Evolutionary conservation across 2,888 invertebrate species (phyloP).

Genomic region (Helleia helle): DNA sequence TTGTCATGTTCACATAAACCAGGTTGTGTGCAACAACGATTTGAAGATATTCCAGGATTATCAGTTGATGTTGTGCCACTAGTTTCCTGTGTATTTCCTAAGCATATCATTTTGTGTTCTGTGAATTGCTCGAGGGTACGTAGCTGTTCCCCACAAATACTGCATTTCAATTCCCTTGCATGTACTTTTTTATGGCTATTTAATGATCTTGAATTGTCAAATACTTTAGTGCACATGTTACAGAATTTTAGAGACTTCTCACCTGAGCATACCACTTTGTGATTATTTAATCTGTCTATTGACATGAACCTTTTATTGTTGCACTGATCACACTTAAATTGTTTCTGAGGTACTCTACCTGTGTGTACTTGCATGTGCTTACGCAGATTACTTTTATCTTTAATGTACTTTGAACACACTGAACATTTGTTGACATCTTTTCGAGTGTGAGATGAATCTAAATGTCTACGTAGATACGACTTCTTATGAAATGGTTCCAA

Average conservation of each 20-base stretch:
- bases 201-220: constrained; percentile 68
- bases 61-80: constrained; percentile 35
- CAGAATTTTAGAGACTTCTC: constrained; percentile 67
- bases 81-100: constrained; percentile 42
- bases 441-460: constrained; percentile 64
- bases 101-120: constrained; percentile 66
- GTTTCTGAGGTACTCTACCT: constrained; percentile 67
- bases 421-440: constrained; percentile 72
- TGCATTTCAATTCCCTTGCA: constrained; percentile 68
- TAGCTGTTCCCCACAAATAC: constrained; percentile 66
- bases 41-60: constrained; percentile 31
- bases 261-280: constrained; percentile 68
- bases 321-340: constrained; percentile 70
- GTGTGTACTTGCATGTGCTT: constrained; percentile 74
- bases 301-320: constrained; percentile 72
- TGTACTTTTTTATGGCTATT: constrained; percentile 72
- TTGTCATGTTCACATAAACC: constrained; percentile 70
- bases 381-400: constrained; percentile 69
- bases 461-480: constrained; percentile 63
- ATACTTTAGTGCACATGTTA: constrained; percentile 72
- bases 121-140: constrained; percentile 67
- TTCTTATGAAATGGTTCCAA: constrained; percentile 69
- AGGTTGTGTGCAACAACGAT: constrained; percentile 62
- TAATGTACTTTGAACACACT: constrained; percentile 71
- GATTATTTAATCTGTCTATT: constrained; percentile 66